phyloP scores from a whole-genome alignment of 2,113 vertebrate genomes.

The Chlamydotis undulata region DNA sequence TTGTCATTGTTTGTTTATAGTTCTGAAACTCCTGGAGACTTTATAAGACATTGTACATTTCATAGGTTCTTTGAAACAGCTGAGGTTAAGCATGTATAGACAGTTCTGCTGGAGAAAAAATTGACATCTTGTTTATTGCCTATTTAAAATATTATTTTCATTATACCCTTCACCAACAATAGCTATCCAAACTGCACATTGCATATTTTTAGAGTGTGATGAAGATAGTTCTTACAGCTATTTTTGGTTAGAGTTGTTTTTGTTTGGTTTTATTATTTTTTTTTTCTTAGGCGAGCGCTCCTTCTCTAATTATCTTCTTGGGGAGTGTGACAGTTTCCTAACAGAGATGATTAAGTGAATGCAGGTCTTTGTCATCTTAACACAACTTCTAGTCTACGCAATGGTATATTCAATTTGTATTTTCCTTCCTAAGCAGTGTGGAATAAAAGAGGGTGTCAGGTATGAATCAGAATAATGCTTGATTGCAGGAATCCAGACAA shows the following conservation, averaged over 20 bases:
- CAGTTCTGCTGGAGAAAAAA: not conserved
- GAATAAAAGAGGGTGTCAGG: slow-evolving; percentile 15
- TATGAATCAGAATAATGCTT: slow-evolving; percentile 1
- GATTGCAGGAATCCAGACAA: slow-evolving; percentile 18
- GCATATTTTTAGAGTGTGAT: not conserved
- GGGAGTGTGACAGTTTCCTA: not conserved
- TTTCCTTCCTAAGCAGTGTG: not conserved
- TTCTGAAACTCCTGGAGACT: not conserved
- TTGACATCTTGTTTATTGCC: not conserved
- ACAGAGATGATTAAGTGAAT: slow-evolving; percentile 3
- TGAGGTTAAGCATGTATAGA: not conserved
- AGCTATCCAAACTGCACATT: not conserved
- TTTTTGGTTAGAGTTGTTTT: not conserved
- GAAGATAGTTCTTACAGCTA: not conserved
- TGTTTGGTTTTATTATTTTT: not conserved
- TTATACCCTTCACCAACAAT: not conserved
- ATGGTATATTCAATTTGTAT: not conserved
- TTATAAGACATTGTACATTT: not conserved
- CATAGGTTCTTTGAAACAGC: not conserved
- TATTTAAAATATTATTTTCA: not conserved
- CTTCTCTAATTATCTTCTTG: not conserved
- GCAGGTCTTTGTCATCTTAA: slow-evolving; percentile 3
- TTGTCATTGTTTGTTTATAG: not conserved
- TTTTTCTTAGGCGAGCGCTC: not conserved
- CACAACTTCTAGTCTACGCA: not conserved